phyloP scores from a whole-genome alignment of 2,797 vertebrate species.

The Epinephelus awoara region DNA sequence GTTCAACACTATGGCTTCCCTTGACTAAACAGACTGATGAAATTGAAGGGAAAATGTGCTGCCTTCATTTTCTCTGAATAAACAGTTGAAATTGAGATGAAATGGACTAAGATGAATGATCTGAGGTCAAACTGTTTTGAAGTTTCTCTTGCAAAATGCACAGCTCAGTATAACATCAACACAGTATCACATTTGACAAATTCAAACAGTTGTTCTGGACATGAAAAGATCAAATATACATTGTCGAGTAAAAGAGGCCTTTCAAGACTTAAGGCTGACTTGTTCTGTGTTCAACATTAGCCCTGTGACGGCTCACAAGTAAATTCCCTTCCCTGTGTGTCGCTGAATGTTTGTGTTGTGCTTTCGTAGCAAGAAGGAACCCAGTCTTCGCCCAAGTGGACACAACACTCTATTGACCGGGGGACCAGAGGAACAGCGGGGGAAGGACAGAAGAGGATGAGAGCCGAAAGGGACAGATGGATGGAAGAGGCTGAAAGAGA shows the following conservation, averaged over 20 bases:
- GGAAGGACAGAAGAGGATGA: constrained; percentile 62
- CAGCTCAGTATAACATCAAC: constrained; percentile 36
- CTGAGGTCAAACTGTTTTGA: constrained; percentile 48
- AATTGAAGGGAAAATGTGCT: constrained; percentile 36
- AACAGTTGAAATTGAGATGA: constrained; percentile 52
- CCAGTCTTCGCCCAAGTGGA: constrained; percentile 65
- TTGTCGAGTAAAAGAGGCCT: constrained; percentile 33
- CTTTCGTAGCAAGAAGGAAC: constrained; percentile 63
- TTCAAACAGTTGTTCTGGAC: constrained; percentile 32
- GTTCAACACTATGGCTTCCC: constrained; percentile 42
- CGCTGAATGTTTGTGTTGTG: constrained; percentile 71
- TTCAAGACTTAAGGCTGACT: constrained; percentile 46
- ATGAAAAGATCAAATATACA: constrained; percentile 44
- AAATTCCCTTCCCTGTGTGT: constrained; percentile 52
- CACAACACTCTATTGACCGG: constrained; percentile 71
- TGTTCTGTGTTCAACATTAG: constrained; percentile 56
- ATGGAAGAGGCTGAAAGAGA: constrained; percentile 78
- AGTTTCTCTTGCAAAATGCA: constrained; percentile 30
- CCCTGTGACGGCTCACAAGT: constrained; percentile 54
- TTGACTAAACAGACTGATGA: constrained; percentile 64
- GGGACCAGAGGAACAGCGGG: constrained; percentile 63
- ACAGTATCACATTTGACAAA: constrained; percentile 20
- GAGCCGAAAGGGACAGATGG: constrained; percentile 78
- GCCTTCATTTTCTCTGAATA: constrained; percentile 54
- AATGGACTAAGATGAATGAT: constrained; percentile 51